phyloP scores from a whole-genome alignment of 2,888 invertebrate species.

The Agrochola macilenta region DNA sequence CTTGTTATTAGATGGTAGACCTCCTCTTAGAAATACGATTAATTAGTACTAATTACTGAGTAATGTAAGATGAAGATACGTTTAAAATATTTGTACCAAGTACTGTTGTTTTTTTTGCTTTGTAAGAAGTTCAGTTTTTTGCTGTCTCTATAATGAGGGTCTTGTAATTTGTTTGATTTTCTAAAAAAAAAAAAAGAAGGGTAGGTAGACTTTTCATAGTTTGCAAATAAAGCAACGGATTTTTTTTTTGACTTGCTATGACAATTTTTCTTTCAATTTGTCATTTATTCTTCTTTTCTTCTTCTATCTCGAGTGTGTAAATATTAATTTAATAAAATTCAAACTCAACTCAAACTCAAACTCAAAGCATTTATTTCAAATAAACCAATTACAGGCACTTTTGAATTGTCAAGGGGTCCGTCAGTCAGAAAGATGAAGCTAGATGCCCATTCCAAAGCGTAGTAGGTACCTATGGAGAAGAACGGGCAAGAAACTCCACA shows the following conservation, averaged over 20 bases:
- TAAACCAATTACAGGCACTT: too few relatives aligned
- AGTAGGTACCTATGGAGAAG: too few relatives aligned
- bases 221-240: conserved; percentile 3
- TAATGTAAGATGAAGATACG: conserved; percentile 27
- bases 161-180: neutral
- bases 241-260: conserved; percentile 12
- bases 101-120: conserved; percentile 6
- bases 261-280: neutral
- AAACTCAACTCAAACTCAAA: too few relatives aligned
- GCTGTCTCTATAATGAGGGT: neutral
- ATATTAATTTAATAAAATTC: too few relatives aligned
- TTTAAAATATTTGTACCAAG: conserved; percentile 36
- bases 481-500: too few relatives aligned
- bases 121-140: neutral
- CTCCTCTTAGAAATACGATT: conserved; percentile 63
- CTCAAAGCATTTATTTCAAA: too few relatives aligned
- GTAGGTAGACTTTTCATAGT: neutral
- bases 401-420: too few relatives aligned
- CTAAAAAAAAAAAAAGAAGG: neutral
- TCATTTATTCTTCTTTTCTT: too few relatives aligned
- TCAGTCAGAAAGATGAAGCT: too few relatives aligned
- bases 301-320: neutral
- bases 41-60: conserved; percentile 54
- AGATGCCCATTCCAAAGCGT: too few relatives aligned
- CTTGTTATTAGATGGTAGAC: conserved; percentile 69